A percentile compares a stretch with the other conserved stretches of the same genome.
These are phyloP conservation scores for Pimephales promelas DNA, from an alignment of 2,113 vertebrate genomes.

Conservation along the genomic window DNA sequence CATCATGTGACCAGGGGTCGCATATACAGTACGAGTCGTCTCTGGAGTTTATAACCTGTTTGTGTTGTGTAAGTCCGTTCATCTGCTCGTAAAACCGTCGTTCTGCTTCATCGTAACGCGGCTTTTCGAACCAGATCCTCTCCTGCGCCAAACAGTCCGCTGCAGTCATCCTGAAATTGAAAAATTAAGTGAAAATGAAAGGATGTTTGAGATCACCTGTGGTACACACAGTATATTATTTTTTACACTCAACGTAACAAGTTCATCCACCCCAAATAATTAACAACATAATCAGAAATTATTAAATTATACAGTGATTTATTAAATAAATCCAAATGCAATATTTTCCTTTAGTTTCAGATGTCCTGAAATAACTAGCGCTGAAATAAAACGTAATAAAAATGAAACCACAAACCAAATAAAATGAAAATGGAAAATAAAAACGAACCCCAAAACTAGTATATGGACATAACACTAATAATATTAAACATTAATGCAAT, in stretches of 20 bases:
- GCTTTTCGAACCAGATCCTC: conserved; percentile 96
- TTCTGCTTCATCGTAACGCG: conserved; percentile 90
- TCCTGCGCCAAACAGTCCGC: conserved; percentile 81
- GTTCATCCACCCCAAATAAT: no score
- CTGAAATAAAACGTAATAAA: not conserved
- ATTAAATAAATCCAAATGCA: no score
- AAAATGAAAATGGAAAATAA: not conserved
- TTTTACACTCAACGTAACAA: no score
- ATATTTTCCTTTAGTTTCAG: not conserved
- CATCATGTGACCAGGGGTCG: no score
- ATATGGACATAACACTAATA: no score
- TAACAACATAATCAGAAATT: no score
- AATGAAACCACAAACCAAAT: not conserved
- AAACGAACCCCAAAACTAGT: not conserved
- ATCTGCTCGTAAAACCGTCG: conserved; percentile 82
- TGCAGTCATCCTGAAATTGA: conserved; percentile 88
- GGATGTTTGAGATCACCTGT: not conserved
- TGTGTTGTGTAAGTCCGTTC: conserved; percentile 68
- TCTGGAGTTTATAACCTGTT: conserved; percentile 58
- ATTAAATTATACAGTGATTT: no score
- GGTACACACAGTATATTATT: no score
- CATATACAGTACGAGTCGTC: no score
- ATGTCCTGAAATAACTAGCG: not conserved
- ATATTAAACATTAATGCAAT: not conserved
- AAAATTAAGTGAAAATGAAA: no score